Conservation (phyloP, 35 echinoderm and acorn worm species). For the Eucidaris tribuloides region DNA sequence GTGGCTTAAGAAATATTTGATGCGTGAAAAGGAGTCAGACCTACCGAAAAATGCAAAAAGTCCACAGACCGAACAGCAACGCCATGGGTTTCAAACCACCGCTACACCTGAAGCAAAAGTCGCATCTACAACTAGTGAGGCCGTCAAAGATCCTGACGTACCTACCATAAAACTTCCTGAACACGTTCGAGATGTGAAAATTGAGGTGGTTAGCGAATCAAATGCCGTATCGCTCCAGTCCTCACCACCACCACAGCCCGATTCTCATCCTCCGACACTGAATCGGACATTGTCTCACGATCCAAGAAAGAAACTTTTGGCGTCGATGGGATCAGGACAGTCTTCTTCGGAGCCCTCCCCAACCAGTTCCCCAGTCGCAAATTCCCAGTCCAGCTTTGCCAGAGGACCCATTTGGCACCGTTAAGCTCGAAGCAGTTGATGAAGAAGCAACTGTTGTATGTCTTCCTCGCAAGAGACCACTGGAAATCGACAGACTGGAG, state of each 20-base stretch:
- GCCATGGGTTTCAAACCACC: no score
- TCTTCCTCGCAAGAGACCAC: background rate
- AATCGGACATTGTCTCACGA: conserved; percentile 25
- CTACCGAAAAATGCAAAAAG: no score
- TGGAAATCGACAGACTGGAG: conserved; percentile 28
- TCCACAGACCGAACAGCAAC: no score
- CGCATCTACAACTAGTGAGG: no score
- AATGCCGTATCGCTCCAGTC: no score
- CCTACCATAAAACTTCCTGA: no score
- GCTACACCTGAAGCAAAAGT: no score
- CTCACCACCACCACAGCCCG: background rate
- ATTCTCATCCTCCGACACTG: background rate
- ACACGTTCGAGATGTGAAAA: no score
- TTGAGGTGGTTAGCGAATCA: no score
- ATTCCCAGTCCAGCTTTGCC: background rate
- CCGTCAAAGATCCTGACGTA: no score
- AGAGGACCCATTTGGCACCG: background rate
- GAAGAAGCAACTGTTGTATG: conserved; percentile 2
- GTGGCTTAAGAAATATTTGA: background rate
- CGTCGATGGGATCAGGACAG: background rate
- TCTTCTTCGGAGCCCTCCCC: background rate
- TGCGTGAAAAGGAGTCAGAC: background rate
- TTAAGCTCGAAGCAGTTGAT: background rate
- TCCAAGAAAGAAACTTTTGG: conserved; percentile 40
- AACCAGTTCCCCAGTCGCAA: background rate